Base-by-base conservation (phyloP, 2,888 invertebrate genomes). In the Drosophila lacicola region DNA sequence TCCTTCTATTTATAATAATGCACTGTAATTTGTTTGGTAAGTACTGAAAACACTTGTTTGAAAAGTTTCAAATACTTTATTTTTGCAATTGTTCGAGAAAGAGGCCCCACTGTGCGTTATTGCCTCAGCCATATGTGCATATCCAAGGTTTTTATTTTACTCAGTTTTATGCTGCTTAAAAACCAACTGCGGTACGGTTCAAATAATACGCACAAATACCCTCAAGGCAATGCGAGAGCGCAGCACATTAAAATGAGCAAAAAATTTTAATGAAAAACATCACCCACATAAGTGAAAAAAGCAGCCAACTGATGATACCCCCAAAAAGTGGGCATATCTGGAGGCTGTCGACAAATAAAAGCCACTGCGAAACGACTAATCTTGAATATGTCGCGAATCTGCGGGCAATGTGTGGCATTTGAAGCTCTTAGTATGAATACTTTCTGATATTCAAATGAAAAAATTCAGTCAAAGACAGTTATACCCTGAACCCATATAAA, bases 191-290 rank as follows among this genome's bases (percentile, higher is more conserved):
- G 55, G 44, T 49, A 29, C 56, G 64, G 68, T 57, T 53, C 44
- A 74, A 72, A 75, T 70, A 78, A 78, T 49, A 64, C 58, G 41
- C 60, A 58, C 72, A 77, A 79, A 77, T 66, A 82, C 64, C 75
- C 83, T 64, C 17, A 55, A 53, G 65, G 80, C 82, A 72, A 64
- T 41, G 21, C 36, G 53, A 39, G 49, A 50, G 21, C 47, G 36
- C 36, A 50, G 50, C 47, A 65, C 70, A 82, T 80, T 80, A 79
- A 83, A 83, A 74, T 82, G 70, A 82, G 65, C 75, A 78, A 66
- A 54, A 70, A 70, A 66, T 78, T 53, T 70, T 78, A 81, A 81
- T 82, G 78, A 80, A 68, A 73, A 82, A 66, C 56, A 53, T 63
- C 66, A 64, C 29, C 11, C 49, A 45, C 55, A 74, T 56, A 34